A percentile compares a stretch with the other conserved stretches of the same genome.
phyloP scores from a whole-genome alignment of 2,888 invertebrate genomes.

The Tenthredo mesomela region DNA sequence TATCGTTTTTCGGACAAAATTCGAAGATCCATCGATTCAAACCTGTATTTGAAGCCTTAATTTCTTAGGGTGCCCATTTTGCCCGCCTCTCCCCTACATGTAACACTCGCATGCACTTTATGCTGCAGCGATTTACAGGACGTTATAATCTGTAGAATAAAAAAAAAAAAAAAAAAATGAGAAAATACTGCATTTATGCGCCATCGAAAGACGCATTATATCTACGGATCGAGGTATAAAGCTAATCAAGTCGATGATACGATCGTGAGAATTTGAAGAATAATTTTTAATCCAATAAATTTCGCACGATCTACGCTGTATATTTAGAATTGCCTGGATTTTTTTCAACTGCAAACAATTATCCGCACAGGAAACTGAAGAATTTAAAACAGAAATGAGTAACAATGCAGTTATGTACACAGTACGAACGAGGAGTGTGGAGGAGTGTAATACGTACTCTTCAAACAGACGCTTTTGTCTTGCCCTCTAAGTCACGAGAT shows the following conservation, averaged over 20 bases:
- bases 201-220: not conserved
- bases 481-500: slow-evolving; percentile 3
- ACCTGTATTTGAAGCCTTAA: too few relatives aligned
- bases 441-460: not conserved
- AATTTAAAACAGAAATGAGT: not conserved
- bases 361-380: not conserved
- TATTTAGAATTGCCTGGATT: not conserved
- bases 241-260: not conserved
- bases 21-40: too few relatives aligned
- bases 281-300: not conserved
- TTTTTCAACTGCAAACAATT: not conserved
- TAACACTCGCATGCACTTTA: not conserved
- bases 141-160: not conserved
- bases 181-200: not conserved
- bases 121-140: not conserved
- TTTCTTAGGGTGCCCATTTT: too few relatives aligned
- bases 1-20: too few relatives aligned
- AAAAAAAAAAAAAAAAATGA: not conserved
- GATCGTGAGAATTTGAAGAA: not conserved
- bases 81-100: too few relatives aligned
- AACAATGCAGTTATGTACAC: not conserved
- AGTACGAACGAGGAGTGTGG: not conserved
- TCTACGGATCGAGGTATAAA: not conserved
- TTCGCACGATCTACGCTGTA: not conserved
- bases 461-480: slow-evolving; percentile 25